These are phyloP conservation scores for Amiota communis DNA, from an alignment of 2,888 invertebrate genomes.

Conservation along the genomic window DNA sequence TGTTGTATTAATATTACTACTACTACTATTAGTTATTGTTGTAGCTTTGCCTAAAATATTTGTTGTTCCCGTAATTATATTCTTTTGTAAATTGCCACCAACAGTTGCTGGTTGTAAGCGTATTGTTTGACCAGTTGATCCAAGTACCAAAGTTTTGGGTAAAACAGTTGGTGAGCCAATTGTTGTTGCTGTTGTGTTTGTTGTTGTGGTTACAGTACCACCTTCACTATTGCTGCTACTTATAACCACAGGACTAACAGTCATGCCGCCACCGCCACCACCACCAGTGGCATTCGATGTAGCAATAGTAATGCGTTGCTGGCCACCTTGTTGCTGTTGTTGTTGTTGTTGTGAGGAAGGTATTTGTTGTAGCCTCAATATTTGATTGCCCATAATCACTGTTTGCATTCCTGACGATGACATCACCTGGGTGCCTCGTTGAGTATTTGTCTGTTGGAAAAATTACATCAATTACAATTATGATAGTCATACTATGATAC, in stretches of 20 bases:
- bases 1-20: conserved; percentile 38
- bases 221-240: conserved; percentile 35
- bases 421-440: conserved; percentile 8
- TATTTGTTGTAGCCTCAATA: conserved; percentile 68
- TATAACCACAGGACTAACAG: no score
- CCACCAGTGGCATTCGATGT: conserved; percentile 22
- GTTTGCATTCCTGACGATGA: conserved; percentile 64
- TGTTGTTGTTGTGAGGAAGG: conserved; percentile 38
- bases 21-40: conserved; percentile 7
- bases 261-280: conserved; percentile 40
- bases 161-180: conserved; percentile 38
- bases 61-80: conserved; percentile 45
- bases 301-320: conserved; percentile 23
- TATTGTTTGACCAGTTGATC: conserved; percentile 65
- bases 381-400: conserved; percentile 73
- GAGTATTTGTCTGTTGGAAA: conserved; percentile 2
- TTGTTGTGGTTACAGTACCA: conserved; percentile 43
- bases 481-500: not conserved
- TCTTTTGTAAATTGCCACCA: conserved; percentile 43
- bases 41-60: conserved; percentile 3
- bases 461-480: not conserved
- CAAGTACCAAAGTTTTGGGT: conserved; percentile 67
- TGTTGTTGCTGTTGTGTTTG: conserved; percentile 31
- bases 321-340: conserved; percentile 34
- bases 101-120: conserved; percentile 59